Evolutionary conservation across 2,888 invertebrate species (phyloP), one percentile per base, ranked within the genome.

Genomic region (Mylabris sibirica): DNA sequence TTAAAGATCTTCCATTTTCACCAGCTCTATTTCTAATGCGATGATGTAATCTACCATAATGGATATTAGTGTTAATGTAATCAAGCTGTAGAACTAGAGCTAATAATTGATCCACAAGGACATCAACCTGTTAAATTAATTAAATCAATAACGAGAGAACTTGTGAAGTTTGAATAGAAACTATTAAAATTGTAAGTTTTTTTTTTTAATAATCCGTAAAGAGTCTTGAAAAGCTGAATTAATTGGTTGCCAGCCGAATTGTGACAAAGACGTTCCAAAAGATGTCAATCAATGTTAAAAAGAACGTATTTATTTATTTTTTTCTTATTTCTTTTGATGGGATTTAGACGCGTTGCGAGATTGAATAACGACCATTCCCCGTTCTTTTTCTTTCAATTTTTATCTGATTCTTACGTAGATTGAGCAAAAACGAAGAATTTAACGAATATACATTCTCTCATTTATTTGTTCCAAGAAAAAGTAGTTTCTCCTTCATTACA

Each of bases 11-110:
- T 59, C 74, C 71, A 59, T 75, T 73, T 64, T 69, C 74, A n/a
- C 76, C 72, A 74, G 75, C 77, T 57, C 79, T 75, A 24, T 77
- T 77, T 57, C 67, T 68, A 20, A 67, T 67, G 62, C 34, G 60
- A 61, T 73, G 66, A 65, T 75, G 72, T 24, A 80, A 68, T 65
- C 77, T 76, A 44, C 73, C 73, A 70, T 73, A 77, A 67, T 76
- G 66, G 61, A 71, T 62, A 70, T 81, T 76, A 22, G 77, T 72
- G 68, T 66, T 71, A 61, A 77, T 64, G 30, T 70, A 64, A 69
- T 77, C 75, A 68, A 80, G 65, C 61, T 79, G 74, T 68, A 82
- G 64, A 20, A 72, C 78, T 5, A 80, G 77, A 63, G 77, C 66
- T 41, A 82, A 67, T 59, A 78, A 74, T 66, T 79, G 70, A 69